phyloP scores from a whole-genome alignment of 2,797 vertebrate genomes.

The Esox masquinongy region DNA sequence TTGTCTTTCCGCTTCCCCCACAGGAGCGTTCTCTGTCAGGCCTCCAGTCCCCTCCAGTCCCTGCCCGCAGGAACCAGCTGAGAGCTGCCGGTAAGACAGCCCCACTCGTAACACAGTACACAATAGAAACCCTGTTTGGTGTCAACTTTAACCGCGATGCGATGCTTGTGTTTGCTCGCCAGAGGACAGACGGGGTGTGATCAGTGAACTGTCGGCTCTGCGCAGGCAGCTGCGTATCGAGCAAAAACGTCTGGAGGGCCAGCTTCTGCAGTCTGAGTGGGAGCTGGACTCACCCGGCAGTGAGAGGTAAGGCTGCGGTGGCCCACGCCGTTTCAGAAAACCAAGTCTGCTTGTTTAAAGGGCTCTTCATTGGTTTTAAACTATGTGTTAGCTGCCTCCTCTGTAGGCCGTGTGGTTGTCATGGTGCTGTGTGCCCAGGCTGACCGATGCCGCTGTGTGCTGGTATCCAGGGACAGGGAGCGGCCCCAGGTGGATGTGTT shows the following conservation, averaged over 20 bases:
- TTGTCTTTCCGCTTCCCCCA: background rate
- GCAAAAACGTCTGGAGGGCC: constrained; percentile 81
- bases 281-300: constrained; percentile 59
- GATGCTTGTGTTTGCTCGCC: background rate
- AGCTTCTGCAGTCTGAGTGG: constrained; percentile 68
- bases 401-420: background rate
- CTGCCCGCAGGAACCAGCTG: constrained; percentile 79
- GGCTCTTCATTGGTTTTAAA: background rate
- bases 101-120: background rate
- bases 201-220: constrained; percentile 84
- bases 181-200: constrained; percentile 83
- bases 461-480: constrained; percentile 69
- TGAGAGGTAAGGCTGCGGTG: constrained; percentile 58
- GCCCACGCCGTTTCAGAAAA: background rate
- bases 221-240: constrained; percentile 85
- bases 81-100: constrained; percentile 72
- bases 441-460: constrained; percentile 1
- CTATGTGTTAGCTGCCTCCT: background rate
- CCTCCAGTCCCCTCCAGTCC: constrained; percentile 78
- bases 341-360: background rate
- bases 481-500: constrained; percentile 82
- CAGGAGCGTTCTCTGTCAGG: constrained; percentile 67
- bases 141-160: background rate
- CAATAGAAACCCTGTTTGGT: background rate
- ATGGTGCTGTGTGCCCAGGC: background rate